Conservation (phyloP, 2,888 invertebrate genomes). For the Melangyna quadrimaculata region DNA sequence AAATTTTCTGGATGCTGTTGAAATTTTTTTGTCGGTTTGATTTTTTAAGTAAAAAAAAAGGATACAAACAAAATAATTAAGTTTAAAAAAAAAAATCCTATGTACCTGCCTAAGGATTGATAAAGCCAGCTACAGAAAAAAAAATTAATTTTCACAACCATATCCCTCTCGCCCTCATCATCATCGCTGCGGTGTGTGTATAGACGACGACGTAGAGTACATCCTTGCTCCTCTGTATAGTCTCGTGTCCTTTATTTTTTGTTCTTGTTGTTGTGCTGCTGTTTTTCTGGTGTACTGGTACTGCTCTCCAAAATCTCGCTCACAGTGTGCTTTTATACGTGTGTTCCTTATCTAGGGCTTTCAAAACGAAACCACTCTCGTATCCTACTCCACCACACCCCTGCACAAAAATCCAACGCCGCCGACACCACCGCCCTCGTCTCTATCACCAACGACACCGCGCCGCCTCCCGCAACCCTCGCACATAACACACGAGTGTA, state of each 20-base stretch:
- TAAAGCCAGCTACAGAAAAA: constrained; percentile 19
- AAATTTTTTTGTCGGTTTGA: background rate
- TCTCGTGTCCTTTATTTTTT: constrained; percentile 35
- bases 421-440: background rate
- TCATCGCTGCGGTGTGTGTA: constrained; percentile 41
- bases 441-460: background rate
- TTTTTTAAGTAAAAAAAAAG: background rate
- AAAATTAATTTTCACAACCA: background rate
- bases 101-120: constrained; percentile 43
- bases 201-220: constrained; percentile 6
- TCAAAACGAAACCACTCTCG: constrained; percentile 49
- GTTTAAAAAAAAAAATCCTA: constrained; percentile 7
- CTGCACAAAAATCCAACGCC: background rate
- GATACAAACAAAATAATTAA: background rate
- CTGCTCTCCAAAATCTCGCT: constrained; percentile 68
- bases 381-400: background rate
- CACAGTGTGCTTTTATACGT: constrained; percentile 60
- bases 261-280: constrained; percentile 15
- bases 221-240: constrained; percentile 26
- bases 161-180: background rate
- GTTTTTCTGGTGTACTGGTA: constrained; percentile 16
- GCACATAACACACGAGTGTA: constrained; percentile 15
- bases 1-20: background rate
- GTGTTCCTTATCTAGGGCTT: constrained; percentile 70
- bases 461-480: constrained; percentile 20